Evolutionary conservation across 2,888 invertebrate species (phyloP), one percentile per base, ranked within the genome.

Genomic region (Limnephilus auricula): DNA sequence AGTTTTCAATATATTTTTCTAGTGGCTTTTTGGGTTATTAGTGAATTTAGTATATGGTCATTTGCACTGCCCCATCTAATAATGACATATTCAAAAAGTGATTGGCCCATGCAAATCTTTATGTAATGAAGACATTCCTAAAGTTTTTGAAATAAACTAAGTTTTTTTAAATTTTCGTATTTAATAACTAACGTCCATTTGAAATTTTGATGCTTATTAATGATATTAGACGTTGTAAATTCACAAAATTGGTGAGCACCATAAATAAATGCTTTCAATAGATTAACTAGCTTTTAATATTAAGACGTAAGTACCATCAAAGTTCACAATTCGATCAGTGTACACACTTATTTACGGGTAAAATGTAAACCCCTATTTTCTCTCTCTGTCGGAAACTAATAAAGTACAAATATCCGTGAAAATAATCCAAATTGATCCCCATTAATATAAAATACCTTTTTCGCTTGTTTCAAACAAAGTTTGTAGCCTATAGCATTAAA

Each of bases 381-480:
- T 65, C 25, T 25, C 25, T 6, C 65, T n/a, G 25, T 65, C 65
- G 65, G 10, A 65, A 65, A 65, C 25, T n/a, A 25, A n/a, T 25
- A 65, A 65, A 9, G 25, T 25, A 65, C 65, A 65, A 65, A 65
- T 65, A 65, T 25, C n/a, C 6, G n/a, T 25, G 65, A n/a, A 65
- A 65, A n/a, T 65, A 65, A n/a, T 65, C 65, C 65, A n/a, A 65
- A 65, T 65, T 25, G 65, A 65, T 65, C 65, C 25, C 25, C 65
- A 65, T 65, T 65, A 25, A 65, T 65, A n/a, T 65, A 65, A 65
- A 50, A 65, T 65, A 65, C 25, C 65, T 25, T 65, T 65, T 65
- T 25, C 65, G 5, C 15, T 31, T 80, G 80, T 80, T 80, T 80
- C 13, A 84, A 84, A 84, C 84, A 84, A 84, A 84, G 32, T 84